A percentile compares a stretch with the other conserved stretches of the same genome.
phyloP scores from a whole-genome alignment of 2,888 invertebrate species.

The Crioceris asparagi region DNA sequence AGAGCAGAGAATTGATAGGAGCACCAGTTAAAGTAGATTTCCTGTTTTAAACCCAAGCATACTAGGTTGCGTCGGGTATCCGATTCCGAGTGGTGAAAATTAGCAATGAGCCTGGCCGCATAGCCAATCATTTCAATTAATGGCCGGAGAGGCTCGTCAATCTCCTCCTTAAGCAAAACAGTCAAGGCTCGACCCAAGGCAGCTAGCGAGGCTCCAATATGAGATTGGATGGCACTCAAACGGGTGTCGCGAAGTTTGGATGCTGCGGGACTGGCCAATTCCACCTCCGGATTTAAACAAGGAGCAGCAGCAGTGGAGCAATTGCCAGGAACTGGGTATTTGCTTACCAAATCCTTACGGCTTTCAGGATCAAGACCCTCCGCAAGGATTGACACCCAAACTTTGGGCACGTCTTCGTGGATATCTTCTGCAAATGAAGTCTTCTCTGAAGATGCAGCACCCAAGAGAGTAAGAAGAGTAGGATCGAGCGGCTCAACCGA shows the following conservation, averaged over 20 bases:
- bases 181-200: constrained; percentile 8
- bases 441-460: constrained; percentile 6
- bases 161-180: constrained; percentile 6
- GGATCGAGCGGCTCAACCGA: no score
- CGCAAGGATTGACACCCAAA: constrained; percentile 7
- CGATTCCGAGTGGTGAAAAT: constrained; percentile 9
- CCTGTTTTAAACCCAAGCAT: constrained; percentile 6
- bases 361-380: not conserved
- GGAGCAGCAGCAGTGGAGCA: constrained; percentile 6
- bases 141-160: constrained; percentile 3
- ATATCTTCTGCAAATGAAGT: constrained; percentile 5
- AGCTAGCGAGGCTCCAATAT: constrained; percentile 10
- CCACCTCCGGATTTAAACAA: constrained; percentile 9
- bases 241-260: constrained; percentile 6
- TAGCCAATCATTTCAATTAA: constrained; percentile 8
- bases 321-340: constrained; percentile 10
- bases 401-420: constrained; percentile 8
- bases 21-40: constrained; percentile 7
- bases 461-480: constrained; percentile 10
- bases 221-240: constrained; percentile 6
- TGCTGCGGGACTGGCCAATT: constrained; percentile 5
- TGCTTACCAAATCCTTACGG: constrained; percentile 5
- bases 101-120: constrained; percentile 8
- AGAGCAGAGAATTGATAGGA: constrained; percentile 6
- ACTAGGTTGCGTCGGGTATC: constrained; percentile 7